A percentile compares a stretch with the other conserved stretches of the same genome.
Conservation (phyloP, 35 echinoderm and acorn worm species). For the Eucidaris tribuloides region DNA sequence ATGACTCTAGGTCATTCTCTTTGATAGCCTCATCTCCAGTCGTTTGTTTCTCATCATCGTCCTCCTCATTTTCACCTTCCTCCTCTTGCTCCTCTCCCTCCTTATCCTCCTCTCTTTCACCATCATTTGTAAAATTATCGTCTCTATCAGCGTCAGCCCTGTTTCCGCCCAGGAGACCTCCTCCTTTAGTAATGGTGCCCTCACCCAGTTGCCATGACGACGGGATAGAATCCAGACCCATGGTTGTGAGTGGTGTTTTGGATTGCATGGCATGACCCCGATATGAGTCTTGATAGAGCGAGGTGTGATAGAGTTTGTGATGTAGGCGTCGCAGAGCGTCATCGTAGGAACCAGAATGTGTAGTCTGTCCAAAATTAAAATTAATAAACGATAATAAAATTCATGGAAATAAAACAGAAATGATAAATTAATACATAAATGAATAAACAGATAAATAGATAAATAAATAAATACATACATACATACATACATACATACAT, state of each 20-base stretch:
- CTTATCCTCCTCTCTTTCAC: background rate
- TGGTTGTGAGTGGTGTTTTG: background rate
- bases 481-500: background rate
- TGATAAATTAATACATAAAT: background rate
- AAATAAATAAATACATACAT: background rate
- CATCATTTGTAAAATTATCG: background rate
- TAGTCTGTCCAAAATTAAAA: slow-evolving; percentile 4
- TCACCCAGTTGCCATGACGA: background rate
- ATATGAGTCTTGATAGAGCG: slow-evolving; percentile 53
- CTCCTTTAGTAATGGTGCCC: background rate
- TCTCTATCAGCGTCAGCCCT: background rate
- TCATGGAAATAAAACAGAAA: background rate
- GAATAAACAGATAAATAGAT: background rate
- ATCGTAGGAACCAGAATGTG: slow-evolving; percentile 10
- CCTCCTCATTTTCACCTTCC: background rate
- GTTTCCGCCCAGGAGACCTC: background rate
- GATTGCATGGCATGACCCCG: slow-evolving; percentile 3
- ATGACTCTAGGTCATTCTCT: background rate
- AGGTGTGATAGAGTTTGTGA: slow-evolving; percentile 31
- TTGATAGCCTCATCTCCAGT: slow-evolving; percentile 11
- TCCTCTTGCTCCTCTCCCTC: slow-evolving; percentile 5
- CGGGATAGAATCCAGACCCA: background rate
- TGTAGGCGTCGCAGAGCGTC: slow-evolving; percentile 37
- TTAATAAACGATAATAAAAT: background rate
- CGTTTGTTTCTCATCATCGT: background rate